A percentile compares a stretch with the other conserved stretches of the same genome.
These are phyloP conservation scores for Cheilosia impressa DNA, from an alignment of 2,888 invertebrate species.

Conservation along the genomic window DNA sequence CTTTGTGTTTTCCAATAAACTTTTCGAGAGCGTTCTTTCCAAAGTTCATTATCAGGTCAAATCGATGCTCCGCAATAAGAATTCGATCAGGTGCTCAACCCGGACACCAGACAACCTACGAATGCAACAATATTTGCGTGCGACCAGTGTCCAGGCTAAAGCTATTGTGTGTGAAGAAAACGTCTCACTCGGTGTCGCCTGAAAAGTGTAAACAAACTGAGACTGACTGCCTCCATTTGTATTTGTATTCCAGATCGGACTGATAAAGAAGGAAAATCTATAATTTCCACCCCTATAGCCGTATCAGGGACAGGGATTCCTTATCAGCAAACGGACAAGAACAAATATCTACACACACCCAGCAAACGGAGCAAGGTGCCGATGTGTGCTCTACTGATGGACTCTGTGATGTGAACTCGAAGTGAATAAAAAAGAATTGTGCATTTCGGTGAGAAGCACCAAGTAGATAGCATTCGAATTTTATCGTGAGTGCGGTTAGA, in stretches of 20 bases:
- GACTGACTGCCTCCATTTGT: conserved; percentile 18
- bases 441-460: conserved; percentile 14
- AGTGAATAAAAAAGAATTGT: neutral
- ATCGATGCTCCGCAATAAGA: conserved; percentile 31
- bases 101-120: conserved; percentile 32
- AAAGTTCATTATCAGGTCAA: conserved; percentile 44
- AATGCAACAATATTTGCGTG: conserved; percentile 7
- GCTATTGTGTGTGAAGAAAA: conserved; percentile 36
- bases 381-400: no score
- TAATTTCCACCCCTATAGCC: neutral
- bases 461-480: conserved; percentile 2
- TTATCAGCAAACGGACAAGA: conserved; percentile 4
- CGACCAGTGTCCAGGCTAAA: conserved; percentile 25
- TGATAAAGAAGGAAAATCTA: conserved; percentile 5
- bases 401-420: neutral
- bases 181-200: neutral
- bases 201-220: conserved; percentile 50
- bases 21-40: conserved; percentile 1
- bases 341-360: conserved; percentile 29
- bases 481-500: conserved; percentile 16
- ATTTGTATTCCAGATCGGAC: conserved; percentile 47
- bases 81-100: conserved; percentile 27
- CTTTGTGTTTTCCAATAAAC: conserved; percentile 13
- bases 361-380: neutral
- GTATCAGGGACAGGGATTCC: conserved; percentile 1